Base-by-base conservation (phyloP, 2,888 invertebrate species). In the Oscheius myriophilus region DNA sequence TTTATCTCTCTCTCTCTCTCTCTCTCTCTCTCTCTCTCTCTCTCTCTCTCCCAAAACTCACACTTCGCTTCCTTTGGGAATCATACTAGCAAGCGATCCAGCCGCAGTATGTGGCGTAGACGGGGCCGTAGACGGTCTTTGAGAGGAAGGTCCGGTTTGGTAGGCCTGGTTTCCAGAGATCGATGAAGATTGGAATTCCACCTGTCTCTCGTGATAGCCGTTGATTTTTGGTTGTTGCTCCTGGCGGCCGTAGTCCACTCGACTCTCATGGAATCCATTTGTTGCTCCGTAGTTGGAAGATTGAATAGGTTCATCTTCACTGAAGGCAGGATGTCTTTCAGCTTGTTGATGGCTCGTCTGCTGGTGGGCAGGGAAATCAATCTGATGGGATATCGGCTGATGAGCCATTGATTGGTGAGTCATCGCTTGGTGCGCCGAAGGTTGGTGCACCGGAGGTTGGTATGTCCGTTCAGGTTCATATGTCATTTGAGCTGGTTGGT, bases 31-130 rank as follows among this genome's bases (percentile, higher is more conserved):
- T 33, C 33, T 33, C 33, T 33, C 33, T 33, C 33, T 33, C 33
- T 33, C 33, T 33, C 33, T 33, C 33, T 33, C 33, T 33, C 33
- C 9, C 33, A 3, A 33, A 23, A 62, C 75, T 63, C 16, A 79
- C 79, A 71, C 64, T 65, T 75, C 75, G 12, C 73, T 72, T 41
- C 79, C 77, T 63, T 71, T 73, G 16, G 79, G 79, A 61, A 79
- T 74, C 11, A 77, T 21, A 12, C 65, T 66, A 11, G 79, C 79
- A 1, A 75, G 54, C 21, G 23, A 49, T 14, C 2, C 39, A 67
- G 69, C 49, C 49, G 42, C 26, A 26, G 14, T n/a, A n/a, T 18
- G 23, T 26, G 46, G 46, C 11, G n/a, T n/a, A n/a, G 46, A 4
- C 3, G 46, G 46, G 11, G 11, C 46, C 21, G 53, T 23, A 6